phyloP scores from a whole-genome alignment of 2,797 vertebrate genomes.

The Adrianichthys oophorus region DNA sequence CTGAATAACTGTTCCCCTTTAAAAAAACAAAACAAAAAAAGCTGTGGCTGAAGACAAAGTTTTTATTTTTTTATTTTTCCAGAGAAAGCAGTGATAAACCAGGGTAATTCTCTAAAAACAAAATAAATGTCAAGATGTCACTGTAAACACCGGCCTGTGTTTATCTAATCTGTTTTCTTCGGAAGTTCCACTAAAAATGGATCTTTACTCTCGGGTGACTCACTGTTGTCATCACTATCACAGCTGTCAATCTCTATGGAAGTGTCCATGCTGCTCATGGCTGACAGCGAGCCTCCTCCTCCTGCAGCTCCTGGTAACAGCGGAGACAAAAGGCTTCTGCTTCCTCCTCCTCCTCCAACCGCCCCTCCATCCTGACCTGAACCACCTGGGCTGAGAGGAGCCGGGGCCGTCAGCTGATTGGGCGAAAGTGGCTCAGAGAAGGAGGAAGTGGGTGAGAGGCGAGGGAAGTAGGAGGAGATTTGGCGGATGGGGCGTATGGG shows the following conservation, averaged over 20 bases:
- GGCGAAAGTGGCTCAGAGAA: slow-evolving; percentile 64
- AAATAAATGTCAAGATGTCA: neutral
- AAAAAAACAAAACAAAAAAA: no score
- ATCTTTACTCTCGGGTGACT: slow-evolving; percentile 57
- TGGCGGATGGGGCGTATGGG: slow-evolving; percentile 84
- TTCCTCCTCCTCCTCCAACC: slow-evolving; percentile 33
- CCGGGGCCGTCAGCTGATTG: slow-evolving; percentile 55
- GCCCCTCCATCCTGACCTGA: slow-evolving; percentile 40
- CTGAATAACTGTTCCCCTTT: no score
- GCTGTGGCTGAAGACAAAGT: no score
- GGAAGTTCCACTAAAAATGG: slow-evolving; percentile 7
- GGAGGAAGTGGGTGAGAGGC: slow-evolving; percentile 78
- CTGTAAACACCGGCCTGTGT: neutral
- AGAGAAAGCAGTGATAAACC: no score
- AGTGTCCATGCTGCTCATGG: slow-evolving; percentile 82
- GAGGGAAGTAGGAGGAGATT: slow-evolving; percentile 86
- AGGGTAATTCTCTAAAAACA: no score
- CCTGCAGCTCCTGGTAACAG: slow-evolving; percentile 66
- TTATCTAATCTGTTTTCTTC: neutral
- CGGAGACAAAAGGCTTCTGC: slow-evolving; percentile 67
- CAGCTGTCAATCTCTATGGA: slow-evolving; percentile 83
- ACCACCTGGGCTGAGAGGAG: slow-evolving; percentile 48
- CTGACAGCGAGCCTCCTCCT: slow-evolving; percentile 73
- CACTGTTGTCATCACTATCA: slow-evolving; percentile 84
- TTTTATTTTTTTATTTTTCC: no score